These are phyloP conservation scores for Caenorhabditis sp. DNA, from an alignment of 2,888 invertebrate species.

Conservation along the genomic window DNA sequence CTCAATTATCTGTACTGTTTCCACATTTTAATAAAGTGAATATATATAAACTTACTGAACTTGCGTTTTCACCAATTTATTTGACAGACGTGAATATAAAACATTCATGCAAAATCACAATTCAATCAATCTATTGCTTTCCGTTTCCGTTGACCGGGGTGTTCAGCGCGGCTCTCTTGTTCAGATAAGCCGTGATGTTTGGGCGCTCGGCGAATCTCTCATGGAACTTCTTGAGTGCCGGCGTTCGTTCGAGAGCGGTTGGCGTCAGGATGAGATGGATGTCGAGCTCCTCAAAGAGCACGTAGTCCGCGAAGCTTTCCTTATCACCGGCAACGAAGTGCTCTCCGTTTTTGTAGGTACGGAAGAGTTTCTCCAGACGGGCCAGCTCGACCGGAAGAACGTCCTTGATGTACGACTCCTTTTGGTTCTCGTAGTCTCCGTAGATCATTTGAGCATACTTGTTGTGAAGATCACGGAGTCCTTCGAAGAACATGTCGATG, in stretches of 20 bases:
- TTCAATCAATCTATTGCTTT: constrained; percentile 50
- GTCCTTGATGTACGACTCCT: constrained; percentile 63
- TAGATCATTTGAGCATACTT: constrained; percentile 70
- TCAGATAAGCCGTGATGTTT: constrained; percentile 61
- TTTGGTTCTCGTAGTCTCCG: constrained; percentile 60
- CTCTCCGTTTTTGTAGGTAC: constrained; percentile 65
- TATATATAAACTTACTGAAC: not conserved
- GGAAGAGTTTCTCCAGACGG: constrained; percentile 65
- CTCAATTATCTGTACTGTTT: not conserved
- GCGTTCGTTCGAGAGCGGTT: constrained; percentile 64
- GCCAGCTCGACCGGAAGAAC: constrained; percentile 59
- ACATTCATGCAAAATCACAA: not conserved
- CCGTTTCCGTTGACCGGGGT: constrained; percentile 66
- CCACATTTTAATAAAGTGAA: not conserved
- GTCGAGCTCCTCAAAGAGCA: constrained; percentile 73
- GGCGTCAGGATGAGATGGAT: constrained; percentile 63
- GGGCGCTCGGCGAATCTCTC: constrained; percentile 62
- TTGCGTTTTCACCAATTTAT: not conserved
- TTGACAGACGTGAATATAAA: not conserved
- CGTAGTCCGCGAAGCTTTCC: constrained; percentile 72
- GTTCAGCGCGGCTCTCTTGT: constrained; percentile 60
- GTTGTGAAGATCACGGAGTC: constrained; percentile 63
- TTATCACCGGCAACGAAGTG: constrained; percentile 66
- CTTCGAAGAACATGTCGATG: constrained; percentile 69
- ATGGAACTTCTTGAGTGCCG: constrained; percentile 70